phyloP scores from a whole-genome alignment of 2,888 invertebrate species.

The Pristionchus japonicus region DNA sequence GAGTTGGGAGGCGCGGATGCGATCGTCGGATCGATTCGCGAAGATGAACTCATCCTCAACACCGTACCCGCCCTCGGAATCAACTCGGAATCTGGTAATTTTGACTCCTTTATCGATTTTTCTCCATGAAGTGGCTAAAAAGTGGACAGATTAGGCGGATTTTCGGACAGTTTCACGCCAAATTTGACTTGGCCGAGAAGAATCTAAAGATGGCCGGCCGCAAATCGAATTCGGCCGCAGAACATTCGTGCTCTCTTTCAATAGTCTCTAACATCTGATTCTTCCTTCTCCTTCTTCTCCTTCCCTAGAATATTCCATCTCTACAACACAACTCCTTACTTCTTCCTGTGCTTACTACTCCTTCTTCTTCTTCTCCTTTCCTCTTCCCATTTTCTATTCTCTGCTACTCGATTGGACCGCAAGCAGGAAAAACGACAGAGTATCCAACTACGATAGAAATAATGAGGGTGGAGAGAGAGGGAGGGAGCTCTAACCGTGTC shows the following conservation, averaged over 20 bases:
- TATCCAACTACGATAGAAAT: constrained; percentile 47
- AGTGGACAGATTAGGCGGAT: neutral
- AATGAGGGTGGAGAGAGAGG: constrained; percentile 30
- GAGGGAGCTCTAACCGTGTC: neutral
- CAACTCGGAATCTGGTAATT: constrained; percentile 69
- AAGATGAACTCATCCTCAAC: constrained; percentile 70
- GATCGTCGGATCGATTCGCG: constrained; percentile 67
- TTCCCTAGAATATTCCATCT: neutral
- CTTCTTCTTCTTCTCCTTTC: constrained; percentile 47
- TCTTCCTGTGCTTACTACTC: constrained; percentile 42
- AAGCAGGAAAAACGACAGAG: constrained; percentile 44
- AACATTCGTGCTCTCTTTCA: constrained; percentile 20
- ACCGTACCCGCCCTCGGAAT: constrained; percentile 70
- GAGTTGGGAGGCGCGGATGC: constrained; percentile 71
- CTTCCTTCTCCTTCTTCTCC: constrained; percentile 22
- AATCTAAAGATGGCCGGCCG: neutral
- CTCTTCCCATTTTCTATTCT: constrained; percentile 35
- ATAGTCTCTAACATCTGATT: constrained; percentile 49
- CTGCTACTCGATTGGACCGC: constrained; percentile 44
- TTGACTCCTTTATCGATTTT: neutral
- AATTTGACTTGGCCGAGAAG: neutral
- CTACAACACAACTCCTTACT: neutral
- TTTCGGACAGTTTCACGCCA: neutral
- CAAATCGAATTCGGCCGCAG: neutral
- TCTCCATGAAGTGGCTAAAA: neutral